These are phyloP conservation scores for Lasiommata megera DNA, from an alignment of 2,888 invertebrate genomes.

Conservation along the genomic window DNA sequence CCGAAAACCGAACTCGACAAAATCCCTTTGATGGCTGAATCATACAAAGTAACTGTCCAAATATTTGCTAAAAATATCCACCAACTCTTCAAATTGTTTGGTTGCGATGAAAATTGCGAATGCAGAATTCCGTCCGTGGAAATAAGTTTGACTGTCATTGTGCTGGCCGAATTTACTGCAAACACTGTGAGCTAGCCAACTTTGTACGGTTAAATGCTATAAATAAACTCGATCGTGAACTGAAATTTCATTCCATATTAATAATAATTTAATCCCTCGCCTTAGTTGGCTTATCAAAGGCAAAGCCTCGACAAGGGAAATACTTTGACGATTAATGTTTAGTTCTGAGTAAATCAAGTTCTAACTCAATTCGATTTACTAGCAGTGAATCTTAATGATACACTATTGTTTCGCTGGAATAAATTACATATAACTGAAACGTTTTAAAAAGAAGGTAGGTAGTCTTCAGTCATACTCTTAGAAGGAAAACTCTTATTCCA, in stretches of 20 bases:
- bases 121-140: slow-evolving; percentile 24
- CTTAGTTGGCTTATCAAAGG: neutral
- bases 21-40: slow-evolving; percentile 16
- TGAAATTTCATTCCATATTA: slow-evolving; percentile 1
- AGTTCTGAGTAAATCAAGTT: too few species aligned
- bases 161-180: slow-evolving; percentile 18
- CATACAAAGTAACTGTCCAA: slow-evolving; percentile 16
- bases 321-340: neutral
- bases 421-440: too few species aligned
- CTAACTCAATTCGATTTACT: too few species aligned
- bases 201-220: slow-evolving; percentile 21
- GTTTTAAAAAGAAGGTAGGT: too few species aligned
- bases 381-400: too few species aligned
- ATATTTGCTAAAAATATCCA: slow-evolving; percentile 18
- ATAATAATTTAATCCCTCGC: slow-evolving; percentile 3
- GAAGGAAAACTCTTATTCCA: too few species aligned
- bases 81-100: slow-evolving; percentile 19
- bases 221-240: slow-evolving; percentile 8
- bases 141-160: slow-evolving; percentile 25
- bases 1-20: slow-evolving; percentile 17
- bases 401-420: too few species aligned
- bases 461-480: too few species aligned
- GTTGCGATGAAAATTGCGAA: slow-evolving; percentile 20
- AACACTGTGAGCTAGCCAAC: slow-evolving; percentile 21
- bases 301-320: neutral